Evolutionary conservation across 1,140 invertebrate species (phyloP), one percentile per base, ranked within the genome.

Genomic region (Aporrectodea caliginosa): DNA sequence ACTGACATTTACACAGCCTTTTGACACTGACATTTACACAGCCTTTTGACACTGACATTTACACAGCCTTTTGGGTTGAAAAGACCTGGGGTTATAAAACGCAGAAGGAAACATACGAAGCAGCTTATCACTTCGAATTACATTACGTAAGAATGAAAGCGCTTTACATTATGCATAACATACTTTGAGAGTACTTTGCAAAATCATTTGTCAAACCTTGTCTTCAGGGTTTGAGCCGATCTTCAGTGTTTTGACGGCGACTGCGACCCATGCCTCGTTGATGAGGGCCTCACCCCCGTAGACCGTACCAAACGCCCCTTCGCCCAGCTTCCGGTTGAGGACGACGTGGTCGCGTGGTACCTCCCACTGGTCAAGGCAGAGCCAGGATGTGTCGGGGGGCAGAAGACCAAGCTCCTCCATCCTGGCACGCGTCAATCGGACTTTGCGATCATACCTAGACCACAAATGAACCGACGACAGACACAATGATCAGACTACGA

Each of bases 181-280:
- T n/a, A n/a, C n/a, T n/a, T n/a, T n/a, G n/a, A n/a, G n/a, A n/a
- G n/a, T n/a, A n/a, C n/a, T n/a, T n/a, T n/a, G n/a, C n/a, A n/a
- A n/a, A n/a, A n/a, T n/a, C n/a, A n/a, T n/a, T n/a, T n/a, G n/a
- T n/a, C n/a, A 58, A 58, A 89, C 88, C 86, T 95, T 95, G 84
- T 96, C 93, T 83, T 96, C 94, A 6, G 92, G 92, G 0, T 91
- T 92, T 1, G 93, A 93, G 0, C 93, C 93, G 14, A 92, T 87
- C 87, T 97, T 96, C 0, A 97, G 88, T 0, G 95, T 95, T 88
- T 97, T 98, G 0, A 97, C 94, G 14, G 95, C 95, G 0, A 96
- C 94, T 0, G 94, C 92, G 0, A 92, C 91, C 94, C 94, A 95
- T n/a, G 91, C 92, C 32, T 84, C 86, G 31, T 91, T 88, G 29